Evolutionary conservation across 2,888 invertebrate species (phyloP), one percentile per base, ranked within the genome.

Genomic region (Amorpha juglandis): DNA sequence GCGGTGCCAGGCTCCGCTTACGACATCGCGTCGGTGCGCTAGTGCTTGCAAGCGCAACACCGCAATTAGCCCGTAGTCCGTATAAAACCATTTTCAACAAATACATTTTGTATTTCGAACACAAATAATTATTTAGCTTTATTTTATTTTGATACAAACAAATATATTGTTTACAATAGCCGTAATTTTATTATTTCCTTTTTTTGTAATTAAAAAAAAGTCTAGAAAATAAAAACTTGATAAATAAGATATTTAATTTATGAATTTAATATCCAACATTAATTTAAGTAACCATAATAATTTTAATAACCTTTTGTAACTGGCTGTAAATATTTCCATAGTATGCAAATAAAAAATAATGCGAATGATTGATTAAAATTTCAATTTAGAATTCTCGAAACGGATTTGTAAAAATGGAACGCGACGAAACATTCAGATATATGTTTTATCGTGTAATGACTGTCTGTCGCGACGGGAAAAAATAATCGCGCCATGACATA

Each of bases 1-100:
- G 75, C 79, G 76, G 87, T 86, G 88, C 89, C 88, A 84, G 88
- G 84, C 89, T 82, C 85, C 77, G 81, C 81, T 92, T 92, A 83
- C 92, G 78, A 91, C 88, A 92, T 76, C 69, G 62, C 88, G 92
- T 76, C 69, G 62, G 77, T 69, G 68, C 63, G 65, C 71, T 77
- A 72, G 64, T 67, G 68, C 70, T 72, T 72, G 74, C 78, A 80
- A 81, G 69, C 75, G 81, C 84, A 83, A 84, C 83, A 78, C 82
- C 79, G 78, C 83, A 85, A 89, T 89, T 67, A 67, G 42, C 51
- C 45, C 42, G 50, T 67, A 67, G 42, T 45, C 45, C 42, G 50
- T 47, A 42, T 53, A 47, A 67, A 64, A 71, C 64, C 71, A 67
- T 63, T 63, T 52, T 21, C 21, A 64, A 66, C 52, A 55, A n/a